Evolutionary conservation across 2,113 vertebrate species (phyloP), one percentile per base, ranked within the genome.

Genomic region (Craseonycteris thonglongyai): DNA sequence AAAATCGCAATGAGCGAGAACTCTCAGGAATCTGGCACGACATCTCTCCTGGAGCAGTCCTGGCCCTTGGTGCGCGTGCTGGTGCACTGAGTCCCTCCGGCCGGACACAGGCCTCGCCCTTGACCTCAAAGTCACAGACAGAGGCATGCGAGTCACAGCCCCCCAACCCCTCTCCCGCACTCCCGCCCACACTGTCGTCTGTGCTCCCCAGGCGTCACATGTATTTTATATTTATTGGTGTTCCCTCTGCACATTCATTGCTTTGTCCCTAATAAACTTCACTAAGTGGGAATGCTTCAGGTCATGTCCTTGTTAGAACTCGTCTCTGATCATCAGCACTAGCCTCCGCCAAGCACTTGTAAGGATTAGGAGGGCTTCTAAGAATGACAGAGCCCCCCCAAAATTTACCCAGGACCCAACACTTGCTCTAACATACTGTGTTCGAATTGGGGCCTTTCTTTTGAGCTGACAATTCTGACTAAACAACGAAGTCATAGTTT

Each of bases 251-350:
- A 92, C 19, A 80, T 69, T 79, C 63, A 28, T 85, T 93, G 96
- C 96, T 97, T 96, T 96, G 94, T 92, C 96, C 47, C 74, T 82
- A 96, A 97, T 96, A 97, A 97, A 97, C 93, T 93, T 95, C 45
- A 87, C n/a, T 90, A 92, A 93, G 40, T 84, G 69, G 78, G 88
- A 86, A 76, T 65, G 65, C 13, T 45, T 66, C 38, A 4, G 13
- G 26, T 35, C 0, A 0, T 74, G 30, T 84, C 40, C 58, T 38
- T 45, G 26, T 61, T 59, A 33, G 90, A 72, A n/a, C 58, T 24
- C 6, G 19, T 5, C 11, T 1, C 1, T 21, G 11, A 30, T 49
- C 22, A 3, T n/a, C 13, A n/a, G n/a, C 12, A 9, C 30, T 38
- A 5, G 24, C 54, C 24, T n/a, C 78, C 61, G 21, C 5, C 61